A percentile compares a stretch with the other conserved stretches of the same genome.
Evolutionary conservation across 2,888 invertebrate species (phyloP).

Genomic region (Drosophila nr. medialis): DNA sequence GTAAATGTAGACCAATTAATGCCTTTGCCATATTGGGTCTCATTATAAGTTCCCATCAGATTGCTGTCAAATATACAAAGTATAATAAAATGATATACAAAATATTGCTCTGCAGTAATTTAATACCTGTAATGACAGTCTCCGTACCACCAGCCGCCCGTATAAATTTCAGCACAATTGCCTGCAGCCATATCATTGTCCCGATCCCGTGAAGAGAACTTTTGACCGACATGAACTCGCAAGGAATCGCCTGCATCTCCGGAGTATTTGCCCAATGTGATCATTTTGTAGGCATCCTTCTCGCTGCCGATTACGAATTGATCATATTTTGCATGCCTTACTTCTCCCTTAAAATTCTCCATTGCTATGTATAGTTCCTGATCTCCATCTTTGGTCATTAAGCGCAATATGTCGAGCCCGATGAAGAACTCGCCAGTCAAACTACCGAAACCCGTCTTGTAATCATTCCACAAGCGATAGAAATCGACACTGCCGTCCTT

Average conservation of each 20-base stretch:
- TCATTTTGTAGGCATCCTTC: neutral
- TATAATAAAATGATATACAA: neutral
- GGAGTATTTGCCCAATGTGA: neutral
- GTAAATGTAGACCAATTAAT: neutral
- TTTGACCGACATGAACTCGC: fast-evolving
- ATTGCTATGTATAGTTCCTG: neutral
- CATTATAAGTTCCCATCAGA: neutral
- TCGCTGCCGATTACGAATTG: neutral
- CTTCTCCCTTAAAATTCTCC: neutral
- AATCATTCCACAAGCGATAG: neutral
- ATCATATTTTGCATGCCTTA: neutral
- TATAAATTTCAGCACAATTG: neutral
- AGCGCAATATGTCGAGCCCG: neutral
- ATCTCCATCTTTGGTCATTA: neutral
- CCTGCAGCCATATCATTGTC: neutral
- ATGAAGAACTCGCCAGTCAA: neutral
- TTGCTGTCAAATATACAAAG: neutral
- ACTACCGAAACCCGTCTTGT: neutral
- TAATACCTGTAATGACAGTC: neutral
- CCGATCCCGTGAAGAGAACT: neutral
- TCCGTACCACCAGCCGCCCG: neutral
- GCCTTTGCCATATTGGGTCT: neutral
- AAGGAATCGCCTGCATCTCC: neutral
- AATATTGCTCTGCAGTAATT: neutral
- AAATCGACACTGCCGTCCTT: conserved; percentile 34